These are phyloP conservation scores for Grallaria varia DNA, from an alignment of 2,113 vertebrate species.

Conservation along the genomic window DNA sequence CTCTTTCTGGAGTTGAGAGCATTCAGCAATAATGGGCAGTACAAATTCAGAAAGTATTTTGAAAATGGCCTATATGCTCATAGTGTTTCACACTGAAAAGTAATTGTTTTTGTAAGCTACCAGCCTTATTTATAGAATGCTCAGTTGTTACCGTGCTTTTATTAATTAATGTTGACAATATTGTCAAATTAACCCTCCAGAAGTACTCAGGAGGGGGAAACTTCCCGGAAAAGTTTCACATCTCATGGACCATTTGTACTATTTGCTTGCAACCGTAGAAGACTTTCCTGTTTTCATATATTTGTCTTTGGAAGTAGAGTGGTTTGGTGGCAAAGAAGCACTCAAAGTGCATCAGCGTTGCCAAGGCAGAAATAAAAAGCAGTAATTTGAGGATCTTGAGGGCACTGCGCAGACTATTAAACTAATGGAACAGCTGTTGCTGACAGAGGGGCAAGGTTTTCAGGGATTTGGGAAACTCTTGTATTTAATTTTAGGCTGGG, in stretches of 20 bases:
- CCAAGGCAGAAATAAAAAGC: conserved; percentile 61
- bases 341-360: not conserved
- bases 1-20: not conserved
- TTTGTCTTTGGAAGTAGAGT: not conserved
- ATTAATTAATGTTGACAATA: not conserved
- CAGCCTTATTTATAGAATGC: not conserved
- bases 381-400: conserved; percentile 40
- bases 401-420: conserved; percentile 34
- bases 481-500: conserved; percentile 48
- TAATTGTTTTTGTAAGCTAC: not conserved
- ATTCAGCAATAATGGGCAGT: not conserved
- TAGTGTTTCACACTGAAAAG: not conserved
- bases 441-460: conserved; percentile 10
- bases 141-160: not conserved
- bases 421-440: conserved; percentile 45
- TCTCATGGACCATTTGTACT: not conserved
- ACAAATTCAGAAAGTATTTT: not conserved
- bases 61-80: not conserved
- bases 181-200: not conserved
- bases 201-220: not conserved
- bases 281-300: not conserved
- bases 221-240: not conserved
- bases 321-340: not conserved
- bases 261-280: not conserved
- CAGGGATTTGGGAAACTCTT: conserved; percentile 41